Conservation (phyloP, 2,888 invertebrate species). For the Pomacea canaliculata region DNA sequence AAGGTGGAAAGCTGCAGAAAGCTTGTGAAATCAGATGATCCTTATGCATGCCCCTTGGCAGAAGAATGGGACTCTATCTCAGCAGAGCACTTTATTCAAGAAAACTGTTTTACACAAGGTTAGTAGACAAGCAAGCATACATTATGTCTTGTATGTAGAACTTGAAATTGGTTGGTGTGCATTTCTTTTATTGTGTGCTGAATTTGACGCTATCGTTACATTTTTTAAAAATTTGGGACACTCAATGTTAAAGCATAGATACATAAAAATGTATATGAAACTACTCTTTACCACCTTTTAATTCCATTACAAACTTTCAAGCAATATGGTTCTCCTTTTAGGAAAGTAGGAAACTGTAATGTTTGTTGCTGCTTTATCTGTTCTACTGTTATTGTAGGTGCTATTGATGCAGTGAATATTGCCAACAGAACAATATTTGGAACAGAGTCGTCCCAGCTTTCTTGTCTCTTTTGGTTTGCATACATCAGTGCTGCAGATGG, state of each 20-base stretch:
- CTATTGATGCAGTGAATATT: conserved; percentile 54
- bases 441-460: conserved; percentile 63
- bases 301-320: too few relatives aligned
- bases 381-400: conserved; percentile 43
- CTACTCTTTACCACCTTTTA: too few relatives aligned
- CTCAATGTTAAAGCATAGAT: too few relatives aligned
- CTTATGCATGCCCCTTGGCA: conserved; percentile 54
- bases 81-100: conserved; percentile 51
- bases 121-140: background rate
- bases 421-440: conserved; percentile 64
- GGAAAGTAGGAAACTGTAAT: too few relatives aligned
- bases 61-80: conserved; percentile 62
- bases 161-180: too few relatives aligned
- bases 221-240: too few relatives aligned
- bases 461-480: conserved; percentile 63
- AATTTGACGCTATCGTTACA: too few relatives aligned
- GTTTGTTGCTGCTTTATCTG: background rate
- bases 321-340: too few relatives aligned
- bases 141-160: too few relatives aligned
- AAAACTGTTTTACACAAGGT: conserved; percentile 60
- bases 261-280: too few relatives aligned
- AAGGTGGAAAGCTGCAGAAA: conserved; percentile 50
- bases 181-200: too few relatives aligned
- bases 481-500: conserved; percentile 64
- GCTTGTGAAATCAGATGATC: conserved; percentile 51